Conservation (phyloP, 53 echinoderm and acorn worm species). For the Holothuria scabra region DNA sequence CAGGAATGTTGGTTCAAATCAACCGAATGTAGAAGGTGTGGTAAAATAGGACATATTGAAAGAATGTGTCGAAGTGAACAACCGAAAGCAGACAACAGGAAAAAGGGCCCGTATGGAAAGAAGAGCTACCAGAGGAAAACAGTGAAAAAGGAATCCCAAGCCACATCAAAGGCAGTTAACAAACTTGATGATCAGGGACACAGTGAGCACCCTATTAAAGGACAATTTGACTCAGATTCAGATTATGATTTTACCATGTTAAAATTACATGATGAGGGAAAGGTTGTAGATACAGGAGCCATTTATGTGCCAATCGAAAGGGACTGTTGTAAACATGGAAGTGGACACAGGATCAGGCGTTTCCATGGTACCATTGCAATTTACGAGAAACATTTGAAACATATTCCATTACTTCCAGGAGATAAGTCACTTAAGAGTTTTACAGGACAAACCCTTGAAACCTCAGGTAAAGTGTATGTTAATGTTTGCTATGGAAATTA, state of each 20-base stretch:
- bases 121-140: not conserved
- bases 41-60: slow-evolving; percentile 15
- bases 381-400: slow-evolving; percentile 24
- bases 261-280: not conserved
- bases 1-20: slow-evolving; percentile 10
- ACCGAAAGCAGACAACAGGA: too few species aligned
- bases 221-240: not conserved
- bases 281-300: slow-evolving; percentile 12
- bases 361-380: slow-evolving; percentile 32
- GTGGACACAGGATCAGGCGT: slow-evolving; percentile 51
- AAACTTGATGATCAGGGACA: not conserved
- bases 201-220: not conserved
- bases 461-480: slow-evolving; percentile 50
- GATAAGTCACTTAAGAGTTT: slow-evolving; percentile 51
- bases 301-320: slow-evolving; percentile 24
- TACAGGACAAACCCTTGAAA: slow-evolving; percentile 48
- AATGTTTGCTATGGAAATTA: slow-evolving; percentile 52
- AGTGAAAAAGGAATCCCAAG: not conserved
- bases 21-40: slow-evolving; percentile 22
- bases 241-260: slow-evolving; percentile 21
- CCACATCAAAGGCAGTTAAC: slow-evolving; percentile 4
- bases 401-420: slow-evolving; percentile 30
- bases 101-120: too few species aligned
- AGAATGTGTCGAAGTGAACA: not conserved
- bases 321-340: slow-evolving; percentile 36